Percentiles rank a stretch among this genome's conserved stretches.
These are phyloP conservation scores for Anthonomus grandis DNA, from an alignment of 1,140 invertebrate genomes.

Conservation along the genomic window DNA sequence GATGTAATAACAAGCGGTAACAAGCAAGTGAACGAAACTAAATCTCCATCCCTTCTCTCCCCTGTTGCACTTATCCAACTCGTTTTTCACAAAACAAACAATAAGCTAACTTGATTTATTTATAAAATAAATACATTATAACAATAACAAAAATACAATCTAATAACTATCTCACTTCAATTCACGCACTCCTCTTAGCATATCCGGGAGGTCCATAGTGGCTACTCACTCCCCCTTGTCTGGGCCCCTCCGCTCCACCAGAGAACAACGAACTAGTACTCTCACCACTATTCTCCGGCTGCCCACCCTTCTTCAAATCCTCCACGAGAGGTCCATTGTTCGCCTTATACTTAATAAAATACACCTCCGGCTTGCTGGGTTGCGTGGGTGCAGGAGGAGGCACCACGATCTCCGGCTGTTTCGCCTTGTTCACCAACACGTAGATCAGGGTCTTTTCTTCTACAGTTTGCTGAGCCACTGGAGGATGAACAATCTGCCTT, in stretches of 20 bases:
- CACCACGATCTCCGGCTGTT: conserved; percentile 71
- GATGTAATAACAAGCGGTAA: too few relatives aligned
- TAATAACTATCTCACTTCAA: neutral
- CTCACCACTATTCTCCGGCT: conserved; percentile 12
- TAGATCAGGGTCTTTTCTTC: conserved; percentile 87
- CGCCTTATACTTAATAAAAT: conserved; percentile 84
- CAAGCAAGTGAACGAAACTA: too few relatives aligned
- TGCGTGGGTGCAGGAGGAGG: conserved; percentile 75
- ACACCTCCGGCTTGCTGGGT: conserved; percentile 80
- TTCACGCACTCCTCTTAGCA: conserved; percentile 4
- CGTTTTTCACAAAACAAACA: too few relatives aligned
- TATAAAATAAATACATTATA: too few relatives aligned
- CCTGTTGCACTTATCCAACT: too few relatives aligned
- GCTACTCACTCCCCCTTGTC: too few relatives aligned
- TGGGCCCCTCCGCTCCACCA: neutral
- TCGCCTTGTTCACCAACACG: conserved; percentile 81
- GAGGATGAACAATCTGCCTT: neutral
- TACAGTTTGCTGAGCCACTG: neutral
- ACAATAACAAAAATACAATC: neutral
- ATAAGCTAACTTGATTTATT: too few relatives aligned
- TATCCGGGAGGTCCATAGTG: conserved; percentile 20
- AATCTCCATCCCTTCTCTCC: too few relatives aligned
- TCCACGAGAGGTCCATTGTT: neutral
- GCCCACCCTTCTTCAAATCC: neutral
- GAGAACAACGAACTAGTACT: conserved; percentile 21